Base-by-base conservation (phyloP, 1,140 invertebrate genomes). In the Neodiprion fabricii region DNA sequence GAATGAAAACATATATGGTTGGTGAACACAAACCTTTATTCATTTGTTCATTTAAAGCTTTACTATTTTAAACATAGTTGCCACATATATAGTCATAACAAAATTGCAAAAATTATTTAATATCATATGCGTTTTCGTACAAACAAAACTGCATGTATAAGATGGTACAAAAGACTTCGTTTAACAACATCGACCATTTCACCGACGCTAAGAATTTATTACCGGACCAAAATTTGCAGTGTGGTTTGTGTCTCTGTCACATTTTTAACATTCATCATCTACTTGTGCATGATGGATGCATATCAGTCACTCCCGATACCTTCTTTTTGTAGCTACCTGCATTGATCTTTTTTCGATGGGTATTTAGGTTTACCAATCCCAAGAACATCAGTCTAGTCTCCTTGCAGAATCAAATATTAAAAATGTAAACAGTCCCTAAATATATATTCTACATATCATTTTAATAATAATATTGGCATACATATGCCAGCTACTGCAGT, bases 11-110 rank as follows among this genome's bases (percentile, higher is more conserved):
- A 28, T 66, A 69, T 68, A 8, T 69, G 48, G 69, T 75, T 67
- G 67, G 72, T 81, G 78, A 83, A 83, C 79, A 78, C 81, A 82
- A 84, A 79, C 67, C 50, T 78, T 76, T 77, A 77, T 79, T 74
- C 73, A 74, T 75, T 81, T 68, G 70, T 79, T 81, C 70, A 69
- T 80, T 74, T 77, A 23, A 79, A 80, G 77, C 75, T 79, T 71
- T 70, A 76, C 72, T 76, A 70, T 74, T 78, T 78, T 77, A 69
- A 76, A 77, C 74, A 67, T 73, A 75, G 67, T 76, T 49, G 67
- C 47, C 68, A 73, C 70, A 76, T 70, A 40, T 40, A 79, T 73
- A 80, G 65, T 79, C 76, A 79, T 79, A 78, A 80, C 78, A 80
- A 78, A 72, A 76, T 78, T 79, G 73, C 74, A 74, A 81, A 81